Base-by-base conservation (phyloP, 1,140 invertebrate species). In the Heliconius hermathena region DNA sequence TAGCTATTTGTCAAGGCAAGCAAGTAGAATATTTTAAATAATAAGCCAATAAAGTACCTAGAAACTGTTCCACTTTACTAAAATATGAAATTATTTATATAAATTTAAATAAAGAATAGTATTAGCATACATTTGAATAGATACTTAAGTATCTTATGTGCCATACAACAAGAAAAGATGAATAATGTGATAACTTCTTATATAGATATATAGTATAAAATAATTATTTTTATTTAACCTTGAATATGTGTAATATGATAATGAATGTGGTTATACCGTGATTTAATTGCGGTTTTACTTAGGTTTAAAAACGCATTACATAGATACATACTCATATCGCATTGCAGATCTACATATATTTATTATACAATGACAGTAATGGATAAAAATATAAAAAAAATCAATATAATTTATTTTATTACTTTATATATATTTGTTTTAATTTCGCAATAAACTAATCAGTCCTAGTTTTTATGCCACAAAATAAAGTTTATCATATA, bases 1-100 rank as follows among this genome's bases (percentile, higher is more conserved):
- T 76, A 71, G 70, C 6, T 70, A 76, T 76, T 76, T 71, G 74
- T 66, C 74, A 76, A 76, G 74, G 74, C n/a, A 71, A 76, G 26
- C 74, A 49, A 33, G 74, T 66, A 60, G 60, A 76, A 76, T 76
- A 76, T 76, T 76, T 76, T 76, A 76, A 76, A 76, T 76, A 76
- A 76, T 76, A 76, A 33, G 38, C 22, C 57, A 76, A 70, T 71
- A 49, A 76, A 76, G 38, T 76, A 76, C 57, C 22, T 66, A 66
- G 60, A 26, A 66, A 29, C 60, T 66, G 60, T 66, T 66, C 60
- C 60, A 66, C 26, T 66, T 66, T 16, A 66, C 26, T 26, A 66
- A 66, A 66, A 66, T 66, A 29, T 66, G 26, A 66, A 29, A 66
- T 60, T 60, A 60, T 60, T 60, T 60, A 60, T 66, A 66, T 26